Evolutionary conservation across 1,140 invertebrate genomes (phyloP), one percentile per base, ranked within the genome.

Genomic region (Diorhabda elongata): DNA sequence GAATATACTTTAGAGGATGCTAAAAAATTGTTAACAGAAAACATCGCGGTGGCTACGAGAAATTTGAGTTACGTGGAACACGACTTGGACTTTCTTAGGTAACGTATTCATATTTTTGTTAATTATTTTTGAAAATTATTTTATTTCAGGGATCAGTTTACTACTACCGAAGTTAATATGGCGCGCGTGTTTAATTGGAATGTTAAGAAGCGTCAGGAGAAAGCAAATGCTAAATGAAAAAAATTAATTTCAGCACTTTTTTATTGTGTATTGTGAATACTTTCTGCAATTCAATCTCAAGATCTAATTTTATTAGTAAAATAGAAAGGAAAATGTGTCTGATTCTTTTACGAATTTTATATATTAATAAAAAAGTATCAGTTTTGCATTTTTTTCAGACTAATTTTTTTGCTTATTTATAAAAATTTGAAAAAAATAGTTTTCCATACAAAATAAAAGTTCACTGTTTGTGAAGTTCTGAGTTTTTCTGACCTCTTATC

Each of bases 91-190:
- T 97, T 95, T 82, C 84, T 95, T 66, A 87, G 88, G 87, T 88
- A 79, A 60, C 41, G 9, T 66, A 7, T 42, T 42, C 2, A 44
- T 8, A 45, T 4, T 63, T 63, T 63, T 47, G 11, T 6, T 8
- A 61, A 2, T 26, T 26, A 26, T 26, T 26, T 26, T 26, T 26
- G 26, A 26, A 26, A 26, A 26, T 63, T 58, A 9, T 66, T 64
- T 68, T 72, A 75, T 87, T 86, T 78, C 71, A 92, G 94, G 78
- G 97, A 99, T 87, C 97, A 99, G 83, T 93, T 96, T 79, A 99
- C 97, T 5, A 99, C 96, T 6, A 96, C 95, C 61, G 97, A 99
- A 90, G 97, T 99, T 3, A 98, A 97, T 79, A 97, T 98, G 93
- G 96, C 96, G 52, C 84, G 96, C 78, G 93, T 98, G 42, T 97